Conservation (phyloP, 2,113 vertebrate species). For the Oreochromis aureus region DNA sequence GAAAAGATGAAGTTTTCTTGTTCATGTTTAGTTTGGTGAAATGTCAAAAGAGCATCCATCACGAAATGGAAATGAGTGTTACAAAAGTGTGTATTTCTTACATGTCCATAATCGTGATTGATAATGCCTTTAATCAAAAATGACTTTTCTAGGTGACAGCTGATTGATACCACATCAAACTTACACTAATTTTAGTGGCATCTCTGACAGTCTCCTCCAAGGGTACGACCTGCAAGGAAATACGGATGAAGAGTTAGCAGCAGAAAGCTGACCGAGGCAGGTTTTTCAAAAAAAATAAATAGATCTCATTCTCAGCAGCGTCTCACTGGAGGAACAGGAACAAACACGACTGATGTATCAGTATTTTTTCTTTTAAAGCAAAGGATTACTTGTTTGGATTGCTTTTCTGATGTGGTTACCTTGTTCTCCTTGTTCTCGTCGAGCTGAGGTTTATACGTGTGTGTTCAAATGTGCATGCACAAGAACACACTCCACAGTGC, state of each 20-base stretch:
- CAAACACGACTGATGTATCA: background rate
- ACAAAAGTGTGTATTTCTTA: background rate
- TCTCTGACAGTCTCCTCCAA: slow-evolving; percentile 81
- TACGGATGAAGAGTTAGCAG: background rate
- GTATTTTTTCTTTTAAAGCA: background rate
- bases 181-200: slow-evolving; percentile 95
- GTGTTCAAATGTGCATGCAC: background rate
- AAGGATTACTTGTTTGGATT: background rate
- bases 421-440: background rate
- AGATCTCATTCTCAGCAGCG: background rate
- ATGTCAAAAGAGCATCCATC: background rate
- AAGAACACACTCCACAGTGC: background rate
- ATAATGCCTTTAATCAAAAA: background rate
- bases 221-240: slow-evolving; percentile 75
- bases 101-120: background rate
- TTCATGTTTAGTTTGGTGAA: background rate
- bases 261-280: background rate
- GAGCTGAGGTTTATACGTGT: background rate
- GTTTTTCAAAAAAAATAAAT: background rate
- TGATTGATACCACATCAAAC: slow-evolving; percentile 50
- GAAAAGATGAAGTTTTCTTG: background rate
- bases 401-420: background rate
- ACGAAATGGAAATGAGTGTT: background rate
- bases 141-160: background rate
- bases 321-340: background rate